phyloP scores from a whole-genome alignment of 2,888 invertebrate species.

The Hetaerina titia region DNA sequence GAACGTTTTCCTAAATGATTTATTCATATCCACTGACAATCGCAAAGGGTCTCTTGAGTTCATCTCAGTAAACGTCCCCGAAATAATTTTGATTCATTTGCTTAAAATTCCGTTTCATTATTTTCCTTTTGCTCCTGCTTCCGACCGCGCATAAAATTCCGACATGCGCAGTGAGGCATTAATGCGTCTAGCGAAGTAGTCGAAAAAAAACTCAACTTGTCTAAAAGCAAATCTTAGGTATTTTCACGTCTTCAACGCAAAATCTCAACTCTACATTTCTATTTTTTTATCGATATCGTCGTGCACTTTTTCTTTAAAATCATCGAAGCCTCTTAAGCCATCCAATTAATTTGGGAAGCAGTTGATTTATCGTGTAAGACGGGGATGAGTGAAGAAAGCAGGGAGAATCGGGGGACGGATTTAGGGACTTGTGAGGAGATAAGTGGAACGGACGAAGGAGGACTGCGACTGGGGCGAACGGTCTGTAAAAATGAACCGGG shows the following conservation, averaged over 20 bases:
- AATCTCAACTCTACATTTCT: background rate
- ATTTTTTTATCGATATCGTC: background rate
- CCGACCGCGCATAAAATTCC: too few species aligned
- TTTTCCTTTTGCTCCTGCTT: too few species aligned
- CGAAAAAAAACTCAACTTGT: too few species aligned
- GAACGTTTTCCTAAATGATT: too few species aligned
- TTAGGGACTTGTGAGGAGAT: background rate
- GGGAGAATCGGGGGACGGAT: background rate
- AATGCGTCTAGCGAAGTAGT: too few species aligned
- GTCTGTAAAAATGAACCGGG: background rate
- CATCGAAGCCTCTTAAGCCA: conserved; percentile 35
- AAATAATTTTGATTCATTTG: too few species aligned
- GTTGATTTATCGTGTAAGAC: background rate
- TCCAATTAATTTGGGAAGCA: conserved; percentile 42
- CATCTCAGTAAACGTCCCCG: too few species aligned
- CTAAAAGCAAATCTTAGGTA: background rate
- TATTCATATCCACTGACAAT: too few species aligned
- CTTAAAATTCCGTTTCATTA: too few species aligned
- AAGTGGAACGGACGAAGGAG: background rate
- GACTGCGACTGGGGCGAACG: background rate
- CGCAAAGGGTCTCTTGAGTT: too few species aligned
- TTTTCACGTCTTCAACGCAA: background rate
- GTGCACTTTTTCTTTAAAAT: conserved; percentile 9
- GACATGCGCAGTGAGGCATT: too few species aligned
- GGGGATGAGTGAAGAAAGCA: background rate